phyloP scores from a whole-genome alignment of 2,113 vertebrate species.

The Actenoides lindsayi region DNA sequence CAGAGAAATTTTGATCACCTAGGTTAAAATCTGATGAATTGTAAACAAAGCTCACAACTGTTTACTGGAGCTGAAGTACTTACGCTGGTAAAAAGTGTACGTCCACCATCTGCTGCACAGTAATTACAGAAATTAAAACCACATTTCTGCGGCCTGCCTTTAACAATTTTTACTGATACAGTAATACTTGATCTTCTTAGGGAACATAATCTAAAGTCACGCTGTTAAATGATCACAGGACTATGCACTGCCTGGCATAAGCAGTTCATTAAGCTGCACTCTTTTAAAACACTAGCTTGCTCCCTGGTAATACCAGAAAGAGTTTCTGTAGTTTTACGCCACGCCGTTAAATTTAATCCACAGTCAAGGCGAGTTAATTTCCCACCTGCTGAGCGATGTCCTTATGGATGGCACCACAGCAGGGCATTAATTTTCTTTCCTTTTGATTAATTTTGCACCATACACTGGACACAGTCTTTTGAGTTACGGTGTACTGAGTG shows the following conservation, averaged over 20 bases:
- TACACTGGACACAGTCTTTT: constrained; percentile 41
- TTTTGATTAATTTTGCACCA: constrained; percentile 76
- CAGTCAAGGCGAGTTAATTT: constrained; percentile 67
- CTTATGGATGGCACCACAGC: constrained; percentile 63
- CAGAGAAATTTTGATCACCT: constrained; percentile 7
- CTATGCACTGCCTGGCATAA: constrained; percentile 6
- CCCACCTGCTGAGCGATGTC: constrained; percentile 59
- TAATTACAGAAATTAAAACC: constrained; percentile 60
- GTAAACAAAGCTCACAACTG: constrained; percentile 67
- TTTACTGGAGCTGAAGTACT: constrained; percentile 40
- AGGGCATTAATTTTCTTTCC: constrained; percentile 69
- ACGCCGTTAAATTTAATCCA: constrained; percentile 29
- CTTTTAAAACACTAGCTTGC: constrained; percentile 17
- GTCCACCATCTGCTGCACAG: constrained; percentile 32
- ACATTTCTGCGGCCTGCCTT: constrained; percentile 26
- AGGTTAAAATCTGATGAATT: constrained; percentile 47
- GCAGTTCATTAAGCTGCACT: constrained; percentile 54
- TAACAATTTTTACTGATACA: constrained; percentile 59
- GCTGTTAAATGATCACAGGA: constrained; percentile 41
- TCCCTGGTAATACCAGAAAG: constrained; percentile 21
- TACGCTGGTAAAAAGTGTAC: background rate
- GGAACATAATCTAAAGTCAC: constrained; percentile 43
- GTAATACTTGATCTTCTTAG: constrained; percentile 64
- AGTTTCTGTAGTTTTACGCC: constrained; percentile 42
- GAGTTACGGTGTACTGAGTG: constrained; percentile 37